Evolutionary conservation across 2,113 vertebrate genomes (phyloP), one percentile per base, ranked within the genome.

Genomic region (Podocnemis expansa): DNA sequence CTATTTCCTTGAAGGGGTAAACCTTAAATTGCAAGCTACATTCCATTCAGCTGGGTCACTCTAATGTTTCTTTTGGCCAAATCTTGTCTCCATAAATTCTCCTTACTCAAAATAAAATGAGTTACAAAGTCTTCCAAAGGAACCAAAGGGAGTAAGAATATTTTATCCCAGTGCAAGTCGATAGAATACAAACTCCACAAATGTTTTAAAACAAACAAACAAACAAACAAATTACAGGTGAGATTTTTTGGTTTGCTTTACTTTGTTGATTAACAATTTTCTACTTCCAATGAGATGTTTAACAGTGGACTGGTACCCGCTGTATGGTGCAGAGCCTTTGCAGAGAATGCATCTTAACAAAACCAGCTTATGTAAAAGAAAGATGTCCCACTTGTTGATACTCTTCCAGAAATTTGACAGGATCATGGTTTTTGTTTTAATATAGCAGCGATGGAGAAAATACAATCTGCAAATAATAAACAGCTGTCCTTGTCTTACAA

Each of bases 401-500:
- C 2, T 1, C 38, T 8, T 51, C 63, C 6, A 14, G 31, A 86
- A 13, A 63, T 85, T 47, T 82, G 25, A 79, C 88, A 93, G 22
- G 67, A 41, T 47, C 22, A 29, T 55, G 5, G 13, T 25, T 92
- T 91, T 80, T 54, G 84, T 79, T 89, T 60, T 55, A 25, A n/a
- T 58, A 14, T 82, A 84, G 2, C 82, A 92, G 49, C 83, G 24
- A 82, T 49, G 16, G 24, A 34, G 82, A 88, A 70, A 89, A 29
- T 70, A 91, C n/a, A 91, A 85, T 34, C 11, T 90, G 31, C 84
- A 88, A 38, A 80, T n/a, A 84, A n/a, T 49, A 90, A 89, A 91
- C 21, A 45, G 49, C 58, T 87, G 83, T 75, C 6, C 49, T 92
- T 89, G n/a, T 63, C 49, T 92, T 91, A 17, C 63, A 47, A 31